Base-by-base conservation (phyloP, 1,140 invertebrate species). In the Manduca sexta region DNA sequence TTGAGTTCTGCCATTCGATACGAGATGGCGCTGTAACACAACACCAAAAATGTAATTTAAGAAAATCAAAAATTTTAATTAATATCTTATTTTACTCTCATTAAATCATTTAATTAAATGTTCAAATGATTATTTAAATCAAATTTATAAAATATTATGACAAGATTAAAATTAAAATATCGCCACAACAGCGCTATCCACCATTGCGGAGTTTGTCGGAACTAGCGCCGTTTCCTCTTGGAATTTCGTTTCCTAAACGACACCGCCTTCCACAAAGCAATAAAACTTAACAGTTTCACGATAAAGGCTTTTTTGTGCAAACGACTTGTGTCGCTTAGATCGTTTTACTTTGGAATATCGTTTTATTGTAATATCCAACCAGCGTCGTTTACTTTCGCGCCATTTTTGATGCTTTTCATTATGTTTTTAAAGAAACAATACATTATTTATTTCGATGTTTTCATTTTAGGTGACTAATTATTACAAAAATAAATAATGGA, bases 1-100 rank as follows among this genome's bases (percentile, higher is more conserved):
- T 3, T 38, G 5, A 74, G 73, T 83, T 64, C 52, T 31, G 68
- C 79, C 60, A 78, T 68, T 72, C 76, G 64, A 64, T 61, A 70
- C 62, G 40, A 78, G 79, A 74, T 80, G 74, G 76, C 76, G 74
- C 56, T 77, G 51, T 45, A 21, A 34, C 2, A 15, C 17, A 3
- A 38, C 15, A 14, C 4, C 3, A 30, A 15, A 17, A 16, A 45
- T 38, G 13, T 38, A 13, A 18, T 2, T 12, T 7, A 34, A 45
- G 5, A 1, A 21, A 35, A 35, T 5, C n/a, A 17, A 35, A 34
- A 17, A 35, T 35, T 5, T 35, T 35, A 12, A 18, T 3, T 2
- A 10, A 35, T 10, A 34, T n/a, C 34, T 35, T 4, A n/a, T n/a
- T n/a, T n/a, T n/a, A n/a, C n/a, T n/a, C n/a, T n/a, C n/a, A n/a